Evolutionary conservation across 2,113 vertebrate species (phyloP).

Genomic region (Trogon surrucura): DNA sequence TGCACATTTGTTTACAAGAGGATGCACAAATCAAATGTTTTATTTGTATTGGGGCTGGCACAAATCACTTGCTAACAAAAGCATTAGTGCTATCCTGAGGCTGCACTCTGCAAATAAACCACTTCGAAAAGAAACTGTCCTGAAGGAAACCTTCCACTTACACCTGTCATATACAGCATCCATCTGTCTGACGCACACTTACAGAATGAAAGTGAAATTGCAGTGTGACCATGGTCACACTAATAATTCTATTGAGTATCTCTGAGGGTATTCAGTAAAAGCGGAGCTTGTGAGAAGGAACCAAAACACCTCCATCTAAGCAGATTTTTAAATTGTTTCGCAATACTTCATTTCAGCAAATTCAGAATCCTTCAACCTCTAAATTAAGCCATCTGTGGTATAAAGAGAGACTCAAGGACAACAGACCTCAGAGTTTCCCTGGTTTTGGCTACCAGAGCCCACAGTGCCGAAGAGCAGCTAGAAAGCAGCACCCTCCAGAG

Average conservation of each 20-base stretch:
- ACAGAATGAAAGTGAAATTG: not conserved
- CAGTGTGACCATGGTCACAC: not conserved
- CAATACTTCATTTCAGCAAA: not conserved
- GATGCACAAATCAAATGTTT: not conserved
- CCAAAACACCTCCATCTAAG: not conserved
- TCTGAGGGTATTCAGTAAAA: not conserved
- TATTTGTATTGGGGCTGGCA: not conserved
- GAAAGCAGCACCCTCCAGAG: not conserved
- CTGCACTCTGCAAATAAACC: not conserved
- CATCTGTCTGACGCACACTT: not conserved
- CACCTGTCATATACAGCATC: not conserved
- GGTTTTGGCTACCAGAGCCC: not conserved
- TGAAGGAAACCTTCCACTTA: slow-evolving; percentile 13
- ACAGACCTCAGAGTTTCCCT: not conserved
- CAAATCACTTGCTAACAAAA: slow-evolving; percentile 17
- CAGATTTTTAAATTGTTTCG: not conserved
- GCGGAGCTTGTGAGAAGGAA: not conserved
- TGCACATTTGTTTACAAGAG: not conserved
- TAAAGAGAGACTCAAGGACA: not conserved
- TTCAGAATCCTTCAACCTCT: not conserved
- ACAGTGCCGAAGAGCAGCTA: not conserved
- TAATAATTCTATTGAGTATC: not conserved
- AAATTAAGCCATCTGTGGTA: not conserved
- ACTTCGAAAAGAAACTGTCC: not conserved
- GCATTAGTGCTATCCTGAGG: not conserved